A percentile compares a stretch with the other conserved stretches of the same genome.
phyloP scores from a whole-genome alignment of 2,113 vertebrate genomes.

The Menura novaehollandiae region DNA sequence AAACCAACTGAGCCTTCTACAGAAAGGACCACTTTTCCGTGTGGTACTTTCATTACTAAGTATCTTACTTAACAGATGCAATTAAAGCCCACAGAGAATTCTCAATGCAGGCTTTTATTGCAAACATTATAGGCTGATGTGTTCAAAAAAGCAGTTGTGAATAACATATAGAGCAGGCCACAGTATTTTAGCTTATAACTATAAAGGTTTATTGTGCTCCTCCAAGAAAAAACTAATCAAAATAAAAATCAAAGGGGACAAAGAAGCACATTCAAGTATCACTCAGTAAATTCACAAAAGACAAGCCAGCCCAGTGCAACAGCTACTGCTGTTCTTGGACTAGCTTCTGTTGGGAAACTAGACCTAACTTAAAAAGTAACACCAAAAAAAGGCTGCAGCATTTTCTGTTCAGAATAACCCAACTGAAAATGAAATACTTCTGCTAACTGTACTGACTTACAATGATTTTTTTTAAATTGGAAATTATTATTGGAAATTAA shows the following conservation, averaged over 20 bases:
- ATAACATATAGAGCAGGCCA: not conserved
- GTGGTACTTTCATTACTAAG: not conserved
- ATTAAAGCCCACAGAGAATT: not conserved
- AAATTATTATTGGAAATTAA: not conserved
- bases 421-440: not conserved
- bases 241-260: constrained; percentile 13
- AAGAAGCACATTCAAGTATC: constrained; percentile 10
- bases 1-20: not conserved
- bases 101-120: not conserved
- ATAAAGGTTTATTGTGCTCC: constrained; percentile 23
- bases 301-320: not conserved
- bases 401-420: not conserved
- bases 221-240: not conserved
- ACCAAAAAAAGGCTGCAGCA: not conserved
- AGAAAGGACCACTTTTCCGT: constrained; percentile 14
- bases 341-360: not conserved
- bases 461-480: not conserved
- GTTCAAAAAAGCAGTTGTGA: not conserved
- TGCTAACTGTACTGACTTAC: not conserved
- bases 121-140: not conserved
- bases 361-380: not conserved
- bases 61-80: constrained; percentile 2
- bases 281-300: constrained; percentile 6
- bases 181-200: not conserved
- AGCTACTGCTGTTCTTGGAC: not conserved